A percentile compares a stretch with the other conserved stretches of the same genome.
These are phyloP conservation scores for Ectemnius cavifrons DNA, from an alignment of 2,888 invertebrate species.

Conservation along the genomic window DNA sequence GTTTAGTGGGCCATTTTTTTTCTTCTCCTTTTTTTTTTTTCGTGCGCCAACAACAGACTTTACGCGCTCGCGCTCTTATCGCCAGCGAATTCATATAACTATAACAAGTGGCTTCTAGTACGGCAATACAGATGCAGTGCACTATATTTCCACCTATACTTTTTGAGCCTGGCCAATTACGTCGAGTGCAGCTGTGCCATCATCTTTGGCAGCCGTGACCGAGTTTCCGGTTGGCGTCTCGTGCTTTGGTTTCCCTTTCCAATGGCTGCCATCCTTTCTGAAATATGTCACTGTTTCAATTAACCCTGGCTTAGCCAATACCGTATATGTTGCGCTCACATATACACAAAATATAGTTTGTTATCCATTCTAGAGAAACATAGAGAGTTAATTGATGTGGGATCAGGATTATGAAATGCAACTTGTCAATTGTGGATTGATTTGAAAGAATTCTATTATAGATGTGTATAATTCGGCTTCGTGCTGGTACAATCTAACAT, in stretches of 20 bases:
- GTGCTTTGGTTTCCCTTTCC: neutral
- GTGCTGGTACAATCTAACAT: no score
- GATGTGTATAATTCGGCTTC: no score
- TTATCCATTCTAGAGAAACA: no score
- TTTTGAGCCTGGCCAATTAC: constrained; percentile 25
- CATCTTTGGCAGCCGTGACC: constrained; percentile 33
- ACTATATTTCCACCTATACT: neutral
- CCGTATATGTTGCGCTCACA: neutral
- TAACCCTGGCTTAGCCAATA: neutral
- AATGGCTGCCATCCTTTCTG: neutral
- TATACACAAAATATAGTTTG: no score
- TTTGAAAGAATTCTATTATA: no score
- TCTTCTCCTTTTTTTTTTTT: no score
- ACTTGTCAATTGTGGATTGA: no score
- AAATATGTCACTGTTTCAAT: neutral
- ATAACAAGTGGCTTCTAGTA: neutral
- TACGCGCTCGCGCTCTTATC: neutral
- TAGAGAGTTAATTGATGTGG: no score
- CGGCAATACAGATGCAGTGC: neutral
- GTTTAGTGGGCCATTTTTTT: no score
- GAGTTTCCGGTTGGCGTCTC: constrained; percentile 23
- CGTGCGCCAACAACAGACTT: neutral
- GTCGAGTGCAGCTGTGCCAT: constrained; percentile 1
- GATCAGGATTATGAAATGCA: no score
- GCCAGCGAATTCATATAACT: constrained; percentile 26